Evolutionary conservation across 2,888 invertebrate species (phyloP), one percentile per base, ranked within the genome.

Genomic region (Catocala nupta): DNA sequence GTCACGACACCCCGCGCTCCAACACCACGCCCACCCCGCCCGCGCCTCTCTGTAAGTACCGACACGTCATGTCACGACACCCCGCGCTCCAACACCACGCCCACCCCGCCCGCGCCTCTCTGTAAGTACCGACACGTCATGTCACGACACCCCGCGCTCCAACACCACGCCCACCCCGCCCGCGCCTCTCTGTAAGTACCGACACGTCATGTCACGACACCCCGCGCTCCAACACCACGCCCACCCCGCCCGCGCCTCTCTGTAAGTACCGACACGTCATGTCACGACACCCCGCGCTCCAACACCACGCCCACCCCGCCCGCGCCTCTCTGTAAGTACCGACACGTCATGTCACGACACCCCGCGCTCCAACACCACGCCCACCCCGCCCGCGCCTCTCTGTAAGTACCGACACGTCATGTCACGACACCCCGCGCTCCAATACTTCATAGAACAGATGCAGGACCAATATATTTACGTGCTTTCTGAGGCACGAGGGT

Each of bases 31-130:
- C 94, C 16, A 94, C 96, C 64, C 96, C 97, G 59, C 97, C 97
- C 9, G 9, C 36, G 59, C 97, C 97, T 56, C 90, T 97, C 73
- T 90, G n/a, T n/a, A n/a, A n/a, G n/a, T n/a, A n/a, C n/a, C n/a
- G n/a, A n/a, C n/a, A n/a, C n/a, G n/a, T n/a, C n/a, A n/a, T n/a
- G n/a, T n/a, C 78, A 85, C 70, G 71, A 84, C 65, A 84, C 90
- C 39, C 82, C 77, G 16, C 16, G 42, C 50, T 0, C 16, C 56
- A 70, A 89, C 11, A 81, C 88, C 62, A 90, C 94, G 12, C 88
- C 94, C 16, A 94, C 96, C 64, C 96, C 97, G 59, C 97, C 97
- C 9, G 9, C 36, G 59, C 97, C 97, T 56, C 90, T 97, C 73
- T 90, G n/a, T n/a, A n/a, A n/a, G n/a, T n/a, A n/a, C n/a, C n/a